Conservation (phyloP, 2,888 invertebrate species). For the Octonoba sinensis region DNA sequence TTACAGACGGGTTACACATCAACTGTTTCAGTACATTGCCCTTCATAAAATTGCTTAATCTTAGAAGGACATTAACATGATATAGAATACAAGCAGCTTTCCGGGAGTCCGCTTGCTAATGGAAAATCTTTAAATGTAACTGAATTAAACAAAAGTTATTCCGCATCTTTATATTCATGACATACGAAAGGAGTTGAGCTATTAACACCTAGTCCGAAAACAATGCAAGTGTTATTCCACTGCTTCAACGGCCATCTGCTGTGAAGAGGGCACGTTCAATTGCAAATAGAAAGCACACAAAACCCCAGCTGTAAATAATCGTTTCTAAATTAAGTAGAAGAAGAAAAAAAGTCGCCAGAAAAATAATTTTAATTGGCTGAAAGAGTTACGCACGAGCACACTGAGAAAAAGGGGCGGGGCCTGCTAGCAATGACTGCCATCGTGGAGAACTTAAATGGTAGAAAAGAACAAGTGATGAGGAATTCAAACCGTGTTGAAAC, state of each 20-base stretch:
- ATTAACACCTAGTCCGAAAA: constrained; percentile 50
- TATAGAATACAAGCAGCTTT: too few relatives aligned
- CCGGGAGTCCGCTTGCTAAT: too few relatives aligned
- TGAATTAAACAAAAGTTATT: background rate
- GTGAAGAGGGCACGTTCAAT: constrained; percentile 24
- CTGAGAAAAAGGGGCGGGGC: constrained; percentile 34
- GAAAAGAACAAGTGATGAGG: constrained; percentile 12
- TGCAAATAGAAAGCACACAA: constrained; percentile 24
- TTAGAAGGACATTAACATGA: too few relatives aligned
- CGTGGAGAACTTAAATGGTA: background rate
- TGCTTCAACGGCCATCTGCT: constrained; percentile 25
- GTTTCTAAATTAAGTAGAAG: background rate
- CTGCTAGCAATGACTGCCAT: constrained; percentile 12
- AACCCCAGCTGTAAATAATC: constrained; percentile 51
- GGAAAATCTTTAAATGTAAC: too few relatives aligned
- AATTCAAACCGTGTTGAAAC: constrained; percentile 43
- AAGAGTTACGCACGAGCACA: constrained; percentile 55
- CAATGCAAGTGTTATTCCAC: constrained; percentile 14
- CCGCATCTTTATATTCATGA: constrained; percentile 41
- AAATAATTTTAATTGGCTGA: constrained; percentile 55
- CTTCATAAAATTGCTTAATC: too few relatives aligned
- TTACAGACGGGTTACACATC: too few relatives aligned
- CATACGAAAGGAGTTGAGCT: constrained; percentile 27
- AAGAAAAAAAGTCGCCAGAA: background rate
- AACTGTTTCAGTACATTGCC: too few relatives aligned